Conservation (phyloP, 2,888 invertebrate species). For the Drosophila prolongata region DNA sequence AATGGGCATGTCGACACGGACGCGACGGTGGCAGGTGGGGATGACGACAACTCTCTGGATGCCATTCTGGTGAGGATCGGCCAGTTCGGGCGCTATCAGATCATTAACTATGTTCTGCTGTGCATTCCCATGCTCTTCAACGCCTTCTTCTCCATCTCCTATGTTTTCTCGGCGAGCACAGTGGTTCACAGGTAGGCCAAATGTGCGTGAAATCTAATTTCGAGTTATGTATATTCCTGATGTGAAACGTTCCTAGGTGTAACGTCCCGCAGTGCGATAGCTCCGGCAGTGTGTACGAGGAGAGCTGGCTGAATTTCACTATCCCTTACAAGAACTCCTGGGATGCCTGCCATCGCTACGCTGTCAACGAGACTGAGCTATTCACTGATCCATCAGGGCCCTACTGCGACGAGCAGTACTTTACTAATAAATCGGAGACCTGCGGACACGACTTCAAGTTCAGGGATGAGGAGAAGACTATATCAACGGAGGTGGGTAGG, state of each 20-base stretch:
- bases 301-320: slow-evolving; percentile 85
- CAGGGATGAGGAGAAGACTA: slow-evolving; percentile 75
- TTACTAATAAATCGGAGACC: slow-evolving; percentile 72
- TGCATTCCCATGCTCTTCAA: slow-evolving; percentile 88
- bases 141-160: slow-evolving; percentile 88
- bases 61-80: slow-evolving; percentile 84
- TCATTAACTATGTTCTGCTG: slow-evolving; percentile 86
- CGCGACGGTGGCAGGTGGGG: slow-evolving; percentile 13
- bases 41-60: slow-evolving; percentile 71
- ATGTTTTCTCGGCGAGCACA: slow-evolving; percentile 89
- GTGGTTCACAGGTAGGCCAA: slow-evolving; percentile 88
- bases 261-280: slow-evolving; percentile 83
- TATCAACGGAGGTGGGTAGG: slow-evolving; percentile 79
- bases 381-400: slow-evolving; percentile 45
- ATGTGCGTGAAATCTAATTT: neutral
- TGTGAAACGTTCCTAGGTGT: slow-evolving; percentile 63
- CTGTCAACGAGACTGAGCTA: neutral
- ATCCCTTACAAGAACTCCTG: slow-evolving; percentile 80
- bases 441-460: slow-evolving; percentile 79
- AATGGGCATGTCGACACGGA: slow-evolving; percentile 44
- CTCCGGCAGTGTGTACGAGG: slow-evolving; percentile 70
- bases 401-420: slow-evolving; percentile 84
- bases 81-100: slow-evolving; percentile 88
- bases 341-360: slow-evolving; percentile 72
- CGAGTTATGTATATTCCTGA: too few species aligned